Base-by-base conservation (phyloP, 1,140 invertebrate species). In the Chironomus striatipennis region DNA sequence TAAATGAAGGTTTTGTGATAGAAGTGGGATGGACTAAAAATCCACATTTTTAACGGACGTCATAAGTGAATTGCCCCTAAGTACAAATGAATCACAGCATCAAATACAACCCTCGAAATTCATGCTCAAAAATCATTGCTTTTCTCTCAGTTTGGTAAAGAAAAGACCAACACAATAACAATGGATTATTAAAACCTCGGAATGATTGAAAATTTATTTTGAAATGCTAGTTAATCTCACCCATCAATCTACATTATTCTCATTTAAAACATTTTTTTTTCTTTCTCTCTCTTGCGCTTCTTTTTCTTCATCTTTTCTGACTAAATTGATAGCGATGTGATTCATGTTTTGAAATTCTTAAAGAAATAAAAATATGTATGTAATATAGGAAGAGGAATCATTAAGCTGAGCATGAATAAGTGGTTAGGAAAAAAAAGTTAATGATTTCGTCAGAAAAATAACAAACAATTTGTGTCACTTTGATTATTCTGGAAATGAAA, bases 221-320 rank as follows among this genome's bases (percentile, higher is more conserved):
- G 17, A 70, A 21, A 70, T 70, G 17, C 65, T 21, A 70, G 65
- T 70, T 70, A 70, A 70, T 70, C 65, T 20, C 7, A 70, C 65
- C 65, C 17, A 70, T 70, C 65, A 70, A 70, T 70, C 65, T 70
- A 18, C 65, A 9, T 57, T 57, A 57, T 57, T 57, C 47, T 57
- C 47, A 57, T 57, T 57, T 57, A 57, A n/a, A 57, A 57, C 15
- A 34, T 34, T 34, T 34, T 34, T 34, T 34, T 34, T 5, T 34
- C 24, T 34, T 34, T 5, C 5, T 34, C 24, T 5, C 24, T 34
- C 24, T 57, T 57, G 4, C n/a, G 12, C 47, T 57, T 15, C n/a
- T 57, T 57, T 57, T 57, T 57, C 47, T 57, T 57, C 5, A 5
- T 57, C 12, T 47, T 47, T 10, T 10, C 47, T 57, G 47, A 57